A percentile compares a stretch with the other conserved stretches of the same genome.
These are phyloP conservation scores for Dipus sagitta DNA, from an alignment of 2,797 vertebrate genomes.

Conservation along the genomic window DNA sequence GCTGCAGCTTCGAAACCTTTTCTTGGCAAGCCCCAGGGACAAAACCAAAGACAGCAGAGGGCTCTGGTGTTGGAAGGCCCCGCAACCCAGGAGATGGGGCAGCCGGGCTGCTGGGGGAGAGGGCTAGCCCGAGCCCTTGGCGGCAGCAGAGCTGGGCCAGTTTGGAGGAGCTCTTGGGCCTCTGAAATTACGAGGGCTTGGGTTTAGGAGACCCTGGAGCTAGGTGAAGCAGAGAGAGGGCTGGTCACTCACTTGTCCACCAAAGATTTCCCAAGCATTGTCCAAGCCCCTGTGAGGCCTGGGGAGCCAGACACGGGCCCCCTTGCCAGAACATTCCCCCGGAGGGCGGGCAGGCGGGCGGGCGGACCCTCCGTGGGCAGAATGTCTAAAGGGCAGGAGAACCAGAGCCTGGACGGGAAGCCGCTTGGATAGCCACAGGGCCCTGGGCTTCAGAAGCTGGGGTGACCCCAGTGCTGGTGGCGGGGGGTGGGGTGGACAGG, in stretches of 20 bases:
- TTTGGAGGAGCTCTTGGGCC: background rate
- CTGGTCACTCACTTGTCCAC: background rate
- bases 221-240: background rate
- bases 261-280: constrained; percentile 63
- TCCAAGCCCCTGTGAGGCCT: constrained; percentile 45
- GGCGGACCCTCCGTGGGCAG: background rate
- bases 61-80: background rate
- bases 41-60: background rate
- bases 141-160: background rate
- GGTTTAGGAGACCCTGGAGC: background rate
- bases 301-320: background rate
- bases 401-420: background rate
- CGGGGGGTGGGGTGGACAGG: constrained; percentile 53
- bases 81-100: background rate
- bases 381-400: background rate
- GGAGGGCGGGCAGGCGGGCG: too few species aligned
- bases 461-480: constrained; percentile 80
- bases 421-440: background rate
- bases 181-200: background rate
- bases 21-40: background rate
- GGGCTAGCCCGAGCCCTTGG: background rate
- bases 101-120: background rate
- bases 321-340: background rate
- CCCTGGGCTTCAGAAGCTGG: constrained; percentile 59
- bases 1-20: background rate